Percentiles rank a stretch among this genome's conserved stretches.
Evolutionary conservation across 2,797 vertebrate species (phyloP).

Genomic region (Halcyon chelicuti): DNA sequence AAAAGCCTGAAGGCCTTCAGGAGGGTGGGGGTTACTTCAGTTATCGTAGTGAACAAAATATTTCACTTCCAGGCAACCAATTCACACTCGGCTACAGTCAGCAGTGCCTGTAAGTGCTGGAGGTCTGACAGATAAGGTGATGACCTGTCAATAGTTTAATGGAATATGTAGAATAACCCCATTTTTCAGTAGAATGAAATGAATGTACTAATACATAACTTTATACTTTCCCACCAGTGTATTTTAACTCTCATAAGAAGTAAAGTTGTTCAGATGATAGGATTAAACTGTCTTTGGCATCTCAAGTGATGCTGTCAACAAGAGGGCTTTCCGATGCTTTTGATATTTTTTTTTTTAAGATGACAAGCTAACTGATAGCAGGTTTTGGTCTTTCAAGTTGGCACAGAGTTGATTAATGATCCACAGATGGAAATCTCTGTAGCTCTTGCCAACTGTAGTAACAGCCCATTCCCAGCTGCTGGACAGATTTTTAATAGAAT

Average conservation of each 20-base stretch:
- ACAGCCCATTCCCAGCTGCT: background rate
- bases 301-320: background rate
- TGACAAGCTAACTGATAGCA: background rate
- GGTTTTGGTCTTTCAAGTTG: background rate
- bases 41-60: background rate
- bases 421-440: background rate
- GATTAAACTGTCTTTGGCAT: background rate
- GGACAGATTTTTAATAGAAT: background rate
- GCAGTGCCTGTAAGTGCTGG: background rate
- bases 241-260: background rate
- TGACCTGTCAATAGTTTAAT: background rate
- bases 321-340: background rate
- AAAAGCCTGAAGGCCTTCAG: background rate
- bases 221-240: background rate
- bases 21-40: background rate
- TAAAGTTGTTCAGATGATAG: background rate
- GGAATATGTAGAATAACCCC: background rate
- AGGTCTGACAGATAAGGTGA: background rate
- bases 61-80: background rate
- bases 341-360: background rate
- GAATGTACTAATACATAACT: background rate
- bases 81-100: background rate
- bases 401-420: background rate
- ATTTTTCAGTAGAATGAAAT: background rate
- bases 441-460: background rate